Evolutionary conservation across 1,140 invertebrate genomes (phyloP).

Genomic region (Physella acuta): DNA sequence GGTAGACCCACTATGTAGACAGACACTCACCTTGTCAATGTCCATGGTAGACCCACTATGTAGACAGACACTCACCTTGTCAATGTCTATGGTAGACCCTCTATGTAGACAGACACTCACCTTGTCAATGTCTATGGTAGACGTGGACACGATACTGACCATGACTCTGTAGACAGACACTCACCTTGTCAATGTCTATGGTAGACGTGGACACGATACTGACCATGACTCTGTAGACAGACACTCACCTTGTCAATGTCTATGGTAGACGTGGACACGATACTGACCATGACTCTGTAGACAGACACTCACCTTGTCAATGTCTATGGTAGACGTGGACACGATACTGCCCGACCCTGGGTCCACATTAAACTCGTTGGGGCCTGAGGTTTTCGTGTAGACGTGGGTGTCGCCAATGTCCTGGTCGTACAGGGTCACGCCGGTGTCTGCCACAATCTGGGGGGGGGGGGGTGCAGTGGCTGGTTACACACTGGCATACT

Average conservation of each 20-base stretch:
- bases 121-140: too few relatives aligned
- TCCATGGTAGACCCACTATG: too few relatives aligned
- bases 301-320: conserved; percentile 9
- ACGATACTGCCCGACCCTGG: background rate
- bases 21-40: too few relatives aligned
- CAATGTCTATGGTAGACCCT: too few relatives aligned
- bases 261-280: background rate
- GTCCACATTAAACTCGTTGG: conserved; percentile 1
- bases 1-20: background rate
- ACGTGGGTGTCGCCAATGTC: conserved; percentile 6
- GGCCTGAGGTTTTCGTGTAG: background rate
- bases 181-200: conserved; percentile 1
- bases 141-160: too few relatives aligned
- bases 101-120: too few relatives aligned
- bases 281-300: background rate
- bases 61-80: too few relatives aligned
- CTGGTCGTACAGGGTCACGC: background rate
- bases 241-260: conserved; percentile 6
- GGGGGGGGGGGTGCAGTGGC: too few relatives aligned
- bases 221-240: too few relatives aligned
- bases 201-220: too few relatives aligned
- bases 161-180: too few relatives aligned
- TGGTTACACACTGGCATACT: too few relatives aligned
- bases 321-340: background rate
- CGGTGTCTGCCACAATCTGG: background rate